Base-by-base conservation (phyloP, 2,113 vertebrate species). In the Cavia porcellus region DNA sequence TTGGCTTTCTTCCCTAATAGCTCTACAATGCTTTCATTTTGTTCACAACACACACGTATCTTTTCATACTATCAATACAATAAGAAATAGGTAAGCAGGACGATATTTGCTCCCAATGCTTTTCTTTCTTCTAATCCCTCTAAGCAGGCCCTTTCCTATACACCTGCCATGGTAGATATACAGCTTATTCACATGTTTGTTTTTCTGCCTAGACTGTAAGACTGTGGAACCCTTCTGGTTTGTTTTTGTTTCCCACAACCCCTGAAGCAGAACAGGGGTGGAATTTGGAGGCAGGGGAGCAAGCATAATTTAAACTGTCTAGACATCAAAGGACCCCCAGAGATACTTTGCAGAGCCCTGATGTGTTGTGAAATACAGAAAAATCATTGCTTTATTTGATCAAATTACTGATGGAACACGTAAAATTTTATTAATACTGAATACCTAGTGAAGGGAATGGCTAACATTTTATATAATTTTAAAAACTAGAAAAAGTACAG, bases 251-350 rank as follows among this genome's bases (percentile, higher is more conserved):
- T 95, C 96, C 92, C 97, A 96, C 93, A 97, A 79, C 45, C 92
- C 95, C 92, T 96, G 96, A 95, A 97, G 97, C 96, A 96, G 96
- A 97, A 95, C 93, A 72, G 89, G 86, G 96, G 87, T 97, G 88
- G 96, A 96, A 96, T 97, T 22, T 96, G 92, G 89, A 97, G 87
- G 92, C 92, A 96, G 92, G 93, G 86, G 97, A 94, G 82, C 77
- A 97, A 94, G 97, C 97, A 97, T 97, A 97, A 97, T 97, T 97
- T 95, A 98, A 97, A 97, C 90, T 97, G 97, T 98, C 97, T 96
- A 97, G 97, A 98, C 97, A 97, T 98, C 98, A 98, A 98, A 97
- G 97, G 90, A 97, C 90, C 96, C 96, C 96, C 92, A 90, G 96
- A 97, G 97, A 96, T 77, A 83, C 85, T 94, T 82, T 94, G 82